Evolutionary conservation across 2,113 vertebrate species (phyloP), one percentile per base, ranked within the genome.

Genomic region (Mastomys coucha): DNA sequence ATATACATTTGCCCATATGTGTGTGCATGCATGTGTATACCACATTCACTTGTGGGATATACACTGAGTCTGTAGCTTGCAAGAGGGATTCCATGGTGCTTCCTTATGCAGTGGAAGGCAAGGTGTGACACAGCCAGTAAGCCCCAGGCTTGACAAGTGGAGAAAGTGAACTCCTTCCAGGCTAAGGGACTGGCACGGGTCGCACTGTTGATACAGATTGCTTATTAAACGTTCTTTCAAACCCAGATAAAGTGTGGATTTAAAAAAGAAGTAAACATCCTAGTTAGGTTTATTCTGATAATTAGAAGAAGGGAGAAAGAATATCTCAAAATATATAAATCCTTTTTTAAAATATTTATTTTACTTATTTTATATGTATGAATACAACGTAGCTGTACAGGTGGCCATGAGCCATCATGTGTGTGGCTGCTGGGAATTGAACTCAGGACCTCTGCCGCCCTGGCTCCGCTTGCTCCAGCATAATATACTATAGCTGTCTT

Each of bases 321-420:
- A 36, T 91, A n/a, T 39, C 87, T 67, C 63, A 72, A 95, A 95
- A 90, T 69, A 53, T n/a, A 76, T 33, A 39, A 77, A 78, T 82
- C 14, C 85, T 45, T n/a, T n/a, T n/a, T n/a, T n/a, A n/a, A n/a
- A n/a, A n/a, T n/a, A n/a, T n/a, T n/a, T n/a, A n/a, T n/a, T n/a
- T n/a, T n/a, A n/a, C n/a, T n/a, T n/a, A n/a, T n/a, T n/a, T n/a
- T n/a, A n/a, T n/a, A n/a, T n/a, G n/a, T n/a, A n/a, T n/a, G n/a
- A n/a, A n/a, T n/a, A n/a, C n/a, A n/a, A n/a, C n/a, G n/a, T n/a
- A n/a, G n/a, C n/a, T n/a, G n/a, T n/a, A n/a, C n/a, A n/a, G n/a
- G n/a, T n/a, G n/a, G n/a, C n/a, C n/a, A n/a, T n/a, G n/a, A n/a
- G n/a, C n/a, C n/a, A n/a, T n/a, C n/a, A n/a, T n/a, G n/a, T n/a